A percentile compares a stretch with the other conserved stretches of the same genome.
phyloP scores from a whole-genome alignment of 2,888 invertebrate genomes.

The Erebia palarica region DNA sequence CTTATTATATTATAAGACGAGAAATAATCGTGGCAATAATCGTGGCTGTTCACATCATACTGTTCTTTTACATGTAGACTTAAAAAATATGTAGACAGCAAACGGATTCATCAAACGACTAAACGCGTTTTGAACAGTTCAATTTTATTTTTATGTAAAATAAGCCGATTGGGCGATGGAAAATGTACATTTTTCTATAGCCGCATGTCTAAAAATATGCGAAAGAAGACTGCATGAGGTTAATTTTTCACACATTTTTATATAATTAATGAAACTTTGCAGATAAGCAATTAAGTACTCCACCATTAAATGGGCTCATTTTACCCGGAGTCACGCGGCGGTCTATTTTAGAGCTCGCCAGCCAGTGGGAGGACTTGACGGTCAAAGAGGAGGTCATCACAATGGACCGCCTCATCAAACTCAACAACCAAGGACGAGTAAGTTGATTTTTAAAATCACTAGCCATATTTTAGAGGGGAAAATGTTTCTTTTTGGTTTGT shows the following conservation, averaged over 20 bases:
- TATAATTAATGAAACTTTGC: conserved; percentile 34
- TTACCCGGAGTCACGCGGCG: conserved; percentile 96
- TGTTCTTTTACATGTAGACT: conserved; percentile 27
- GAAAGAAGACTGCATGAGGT: background rate
- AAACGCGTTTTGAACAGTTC: background rate
- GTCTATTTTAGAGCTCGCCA: conserved; percentile 91
- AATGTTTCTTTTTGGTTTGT: too few species aligned
- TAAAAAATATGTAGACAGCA: background rate
- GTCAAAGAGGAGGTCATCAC: conserved; percentile 91
- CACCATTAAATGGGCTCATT: conserved; percentile 96
- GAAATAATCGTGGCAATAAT: too few species aligned
- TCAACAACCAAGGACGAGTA: conserved; percentile 92
- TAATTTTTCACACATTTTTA: background rate
- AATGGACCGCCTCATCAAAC: conserved; percentile 90
- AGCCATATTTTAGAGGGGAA: too few species aligned
- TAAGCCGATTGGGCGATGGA: background rate
- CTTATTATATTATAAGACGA: too few species aligned
- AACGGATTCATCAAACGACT: background rate
- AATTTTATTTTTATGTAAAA: background rate
- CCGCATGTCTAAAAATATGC: too few species aligned
- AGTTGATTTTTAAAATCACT: conserved; percentile 58
- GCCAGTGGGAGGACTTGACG: conserved; percentile 93
- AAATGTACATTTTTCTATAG: background rate
- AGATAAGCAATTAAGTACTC: conserved; percentile 96
- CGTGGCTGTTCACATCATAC: conserved; percentile 68